Percentiles rank a stretch among this genome's conserved stretches.
Evolutionary conservation across 2,888 invertebrate species (phyloP).

Genomic region (Amphipyra tragopoginis): DNA sequence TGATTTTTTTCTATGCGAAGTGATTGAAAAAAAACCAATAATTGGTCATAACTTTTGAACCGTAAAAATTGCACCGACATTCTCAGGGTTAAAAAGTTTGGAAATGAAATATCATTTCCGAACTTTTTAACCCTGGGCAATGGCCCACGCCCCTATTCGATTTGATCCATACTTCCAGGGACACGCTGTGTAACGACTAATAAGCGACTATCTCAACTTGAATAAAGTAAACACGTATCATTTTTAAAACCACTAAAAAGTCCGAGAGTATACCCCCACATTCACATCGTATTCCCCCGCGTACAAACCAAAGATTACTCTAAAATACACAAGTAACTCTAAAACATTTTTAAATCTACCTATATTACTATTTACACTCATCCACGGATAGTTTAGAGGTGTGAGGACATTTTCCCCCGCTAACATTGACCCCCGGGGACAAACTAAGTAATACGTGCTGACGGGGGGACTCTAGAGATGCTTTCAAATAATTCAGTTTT

Average conservation of each 20-base stretch:
- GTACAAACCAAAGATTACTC: slow-evolving; percentile 6
- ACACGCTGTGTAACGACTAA: no score
- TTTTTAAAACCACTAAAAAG: slow-evolving; percentile 7
- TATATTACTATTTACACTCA: slow-evolving; percentile 38
- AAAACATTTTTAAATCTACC: slow-evolving; percentile 28
- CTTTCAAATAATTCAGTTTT: slow-evolving; percentile 14
- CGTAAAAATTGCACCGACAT: no score
- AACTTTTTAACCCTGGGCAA: no score
- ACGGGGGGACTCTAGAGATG: slow-evolving; percentile 6
- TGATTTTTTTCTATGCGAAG: no score
- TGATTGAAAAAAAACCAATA: no score
- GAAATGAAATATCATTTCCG: no score
- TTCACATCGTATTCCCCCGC: slow-evolving; percentile 1
- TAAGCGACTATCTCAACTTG: neutral
- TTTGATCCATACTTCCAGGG: no score
- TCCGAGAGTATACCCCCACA: neutral
- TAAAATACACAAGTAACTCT: slow-evolving; percentile 16
- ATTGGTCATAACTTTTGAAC: no score
- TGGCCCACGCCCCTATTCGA: no score
- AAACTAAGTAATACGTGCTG: slow-evolving; percentile 33
- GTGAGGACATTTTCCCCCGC: slow-evolving; percentile 3
- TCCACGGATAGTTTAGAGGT: slow-evolving; percentile 26
- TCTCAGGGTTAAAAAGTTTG: no score
- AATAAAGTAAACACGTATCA: slow-evolving; percentile 1
- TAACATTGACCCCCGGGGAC: slow-evolving; percentile 26